A percentile compares a stretch with the other conserved stretches of the same genome.
Evolutionary conservation across 1,140 invertebrate genomes (phyloP).

Genomic region (Atta texana): DNA sequence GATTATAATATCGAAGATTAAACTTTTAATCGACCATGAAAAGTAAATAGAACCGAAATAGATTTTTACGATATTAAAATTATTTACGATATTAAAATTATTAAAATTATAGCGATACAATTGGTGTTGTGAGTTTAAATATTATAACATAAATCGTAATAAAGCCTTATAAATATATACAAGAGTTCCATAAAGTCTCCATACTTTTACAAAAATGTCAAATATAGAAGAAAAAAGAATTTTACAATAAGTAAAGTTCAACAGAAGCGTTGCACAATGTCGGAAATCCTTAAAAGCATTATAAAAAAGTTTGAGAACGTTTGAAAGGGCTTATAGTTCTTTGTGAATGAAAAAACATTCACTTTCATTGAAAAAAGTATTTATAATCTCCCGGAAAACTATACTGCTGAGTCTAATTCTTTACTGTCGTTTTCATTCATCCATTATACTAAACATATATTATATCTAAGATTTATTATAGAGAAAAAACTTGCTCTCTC

Average conservation of each 20-base stretch:
- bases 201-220: neutral
- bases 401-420: neutral
- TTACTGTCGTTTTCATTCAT: neutral
- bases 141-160: neutral
- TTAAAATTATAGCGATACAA: neutral
- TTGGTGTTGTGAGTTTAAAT: neutral
- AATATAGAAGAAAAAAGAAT: neutral
- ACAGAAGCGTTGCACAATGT: neutral
- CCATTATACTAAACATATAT: neutral
- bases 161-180: too few species aligned
- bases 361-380: neutral
- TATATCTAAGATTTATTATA: neutral
- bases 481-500: neutral
- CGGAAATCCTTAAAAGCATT: neutral
- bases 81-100: too few species aligned
- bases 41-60: neutral
- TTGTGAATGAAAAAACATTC: neutral
- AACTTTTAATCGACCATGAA: neutral
- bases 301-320: neutral
- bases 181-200: neutral
- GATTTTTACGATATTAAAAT: neutral
- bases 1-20: slow-evolving; percentile 11
- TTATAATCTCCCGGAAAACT: neutral
- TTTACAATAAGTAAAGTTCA: neutral
- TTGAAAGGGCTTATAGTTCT: neutral